Evolutionary conservation across 2,797 vertebrate genomes (phyloP).

Genomic region (Simalia tracyae): DNA sequence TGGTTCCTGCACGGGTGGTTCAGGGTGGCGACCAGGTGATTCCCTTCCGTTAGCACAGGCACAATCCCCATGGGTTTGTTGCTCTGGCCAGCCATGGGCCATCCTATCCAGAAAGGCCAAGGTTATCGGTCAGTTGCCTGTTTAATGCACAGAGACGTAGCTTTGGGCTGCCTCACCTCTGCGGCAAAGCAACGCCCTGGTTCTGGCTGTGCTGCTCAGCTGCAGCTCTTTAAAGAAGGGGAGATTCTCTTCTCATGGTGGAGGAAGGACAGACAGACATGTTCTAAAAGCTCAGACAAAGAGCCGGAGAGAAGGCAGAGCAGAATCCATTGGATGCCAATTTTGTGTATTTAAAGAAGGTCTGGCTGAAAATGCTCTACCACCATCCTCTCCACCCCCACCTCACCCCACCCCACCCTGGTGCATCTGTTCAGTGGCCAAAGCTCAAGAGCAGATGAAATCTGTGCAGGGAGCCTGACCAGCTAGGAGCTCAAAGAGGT

Average conservation of each 20-base stretch:
- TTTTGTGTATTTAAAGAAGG: not conserved
- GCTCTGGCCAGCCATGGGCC: too few relatives aligned
- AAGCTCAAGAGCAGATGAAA: constrained; percentile 26
- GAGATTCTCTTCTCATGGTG: not conserved
- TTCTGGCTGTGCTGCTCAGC: not conserved
- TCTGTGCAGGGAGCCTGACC: not conserved
- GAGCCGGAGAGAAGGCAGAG: too few relatives aligned
- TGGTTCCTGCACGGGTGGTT: too few relatives aligned
- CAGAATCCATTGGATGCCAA: accelerated
- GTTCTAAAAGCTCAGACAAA: not conserved
- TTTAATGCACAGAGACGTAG: not conserved
- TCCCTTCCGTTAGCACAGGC: not conserved
- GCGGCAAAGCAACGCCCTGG: not conserved
- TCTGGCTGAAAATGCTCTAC: constrained; percentile 8
- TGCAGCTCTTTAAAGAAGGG: not conserved
- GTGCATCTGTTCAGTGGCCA: constrained; percentile 14
- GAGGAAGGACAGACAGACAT: accelerated
- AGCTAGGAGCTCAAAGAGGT: not conserved
- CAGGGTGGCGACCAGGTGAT: not conserved
- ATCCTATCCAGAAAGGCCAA: not conserved
- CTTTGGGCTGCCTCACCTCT: not conserved
- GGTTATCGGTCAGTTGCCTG: not conserved
- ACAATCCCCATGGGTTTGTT: not conserved
- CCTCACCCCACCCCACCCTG: not conserved
- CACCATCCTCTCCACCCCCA: not conserved